Conservation (phyloP, 2,113 vertebrate species). For the Charadrius vociferus region DNA sequence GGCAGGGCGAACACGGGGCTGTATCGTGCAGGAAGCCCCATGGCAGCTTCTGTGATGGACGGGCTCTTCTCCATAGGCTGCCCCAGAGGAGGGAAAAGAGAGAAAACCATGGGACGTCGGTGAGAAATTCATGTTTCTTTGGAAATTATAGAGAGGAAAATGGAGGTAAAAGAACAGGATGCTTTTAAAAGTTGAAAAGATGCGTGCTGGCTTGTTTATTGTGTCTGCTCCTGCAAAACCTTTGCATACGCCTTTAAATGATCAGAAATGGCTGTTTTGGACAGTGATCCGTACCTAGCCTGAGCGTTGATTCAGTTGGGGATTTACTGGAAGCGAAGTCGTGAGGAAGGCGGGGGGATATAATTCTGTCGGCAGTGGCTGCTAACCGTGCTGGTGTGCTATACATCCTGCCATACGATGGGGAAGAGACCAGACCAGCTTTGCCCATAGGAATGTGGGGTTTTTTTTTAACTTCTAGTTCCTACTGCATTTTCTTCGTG, state of each 20-base stretch:
- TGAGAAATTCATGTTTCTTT: not conserved
- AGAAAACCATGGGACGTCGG: rapidly evolving
- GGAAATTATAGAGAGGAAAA: not conserved
- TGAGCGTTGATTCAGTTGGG: rapidly evolving
- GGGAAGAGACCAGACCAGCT: not conserved
- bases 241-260: rapidly evolving
- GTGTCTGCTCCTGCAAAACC: not conserved
- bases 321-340: not conserved
- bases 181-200: not conserved
- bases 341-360: not conserved
- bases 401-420: rapidly evolving
- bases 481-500: not conserved
- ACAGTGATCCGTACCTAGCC: rapidly evolving
- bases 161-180: not conserved
- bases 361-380: not conserved
- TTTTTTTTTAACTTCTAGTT: not conserved
- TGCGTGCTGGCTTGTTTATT: not conserved
- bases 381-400: rapidly evolving
- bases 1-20: rapidly evolving
- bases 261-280: not conserved
- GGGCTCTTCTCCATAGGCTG: not conserved
- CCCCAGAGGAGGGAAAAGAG: not conserved
- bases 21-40: rapidly evolving
- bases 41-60: not conserved
- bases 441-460: not conserved